These are phyloP conservation scores for Thamnophis sirtalis DNA, from an alignment of 2,113 vertebrate genomes.

Conservation along the genomic window DNA sequence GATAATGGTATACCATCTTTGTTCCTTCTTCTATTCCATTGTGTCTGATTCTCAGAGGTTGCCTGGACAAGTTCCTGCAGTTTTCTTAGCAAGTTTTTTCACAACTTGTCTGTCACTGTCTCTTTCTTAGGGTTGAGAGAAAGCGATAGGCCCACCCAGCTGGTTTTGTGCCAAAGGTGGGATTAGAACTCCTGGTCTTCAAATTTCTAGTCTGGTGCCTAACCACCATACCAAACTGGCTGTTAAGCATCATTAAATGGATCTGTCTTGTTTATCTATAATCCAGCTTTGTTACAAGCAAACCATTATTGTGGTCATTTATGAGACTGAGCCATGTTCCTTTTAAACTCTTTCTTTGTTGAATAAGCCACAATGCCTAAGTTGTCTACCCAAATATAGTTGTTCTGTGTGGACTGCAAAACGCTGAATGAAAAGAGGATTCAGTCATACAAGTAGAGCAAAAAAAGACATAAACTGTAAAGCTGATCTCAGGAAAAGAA, in stretches of 20 bases:
- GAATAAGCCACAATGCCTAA: background rate
- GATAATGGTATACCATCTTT: background rate
- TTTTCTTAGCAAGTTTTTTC: background rate
- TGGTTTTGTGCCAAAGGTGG: too few species aligned
- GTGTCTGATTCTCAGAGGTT: background rate
- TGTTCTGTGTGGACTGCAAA: background rate
- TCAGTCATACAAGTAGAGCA: background rate
- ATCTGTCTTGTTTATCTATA: background rate
- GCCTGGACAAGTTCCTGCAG: background rate
- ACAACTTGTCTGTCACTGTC: too few species aligned
- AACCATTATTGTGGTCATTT: background rate
- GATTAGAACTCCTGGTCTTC: too few species aligned
- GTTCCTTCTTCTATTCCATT: background rate
- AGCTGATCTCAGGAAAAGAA: background rate
- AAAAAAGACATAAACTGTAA: background rate
- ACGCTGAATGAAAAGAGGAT: background rate
- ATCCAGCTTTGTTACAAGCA: background rate
- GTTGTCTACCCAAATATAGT: background rate
- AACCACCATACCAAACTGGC: too few species aligned
- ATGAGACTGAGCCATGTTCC: background rate
- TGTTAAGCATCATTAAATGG: background rate
- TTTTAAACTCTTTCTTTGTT: background rate
- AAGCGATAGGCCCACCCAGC: too few species aligned
- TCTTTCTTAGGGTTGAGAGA: too few species aligned
- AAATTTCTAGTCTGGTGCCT: too few species aligned